A percentile compares a stretch with the other conserved stretches of the same genome.
Evolutionary conservation across 2,113 vertebrate species (phyloP).

Genomic region (Mixornis gularis): DNA sequence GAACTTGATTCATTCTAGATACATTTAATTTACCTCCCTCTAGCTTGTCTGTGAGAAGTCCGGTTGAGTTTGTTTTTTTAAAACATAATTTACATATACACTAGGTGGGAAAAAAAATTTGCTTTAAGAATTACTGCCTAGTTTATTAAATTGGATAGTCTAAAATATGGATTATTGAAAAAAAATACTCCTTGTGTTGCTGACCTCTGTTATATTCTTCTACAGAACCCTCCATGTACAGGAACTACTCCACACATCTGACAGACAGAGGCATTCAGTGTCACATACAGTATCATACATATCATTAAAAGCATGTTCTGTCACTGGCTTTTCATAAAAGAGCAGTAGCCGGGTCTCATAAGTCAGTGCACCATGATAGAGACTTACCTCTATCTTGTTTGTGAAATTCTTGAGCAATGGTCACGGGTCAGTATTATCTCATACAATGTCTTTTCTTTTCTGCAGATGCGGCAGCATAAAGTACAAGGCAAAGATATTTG

Average conservation of each 20-base stretch:
- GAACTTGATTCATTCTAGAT: background rate
- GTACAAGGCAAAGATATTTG: background rate
- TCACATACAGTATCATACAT: background rate
- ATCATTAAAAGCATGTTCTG: background rate
- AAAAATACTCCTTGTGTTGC: background rate
- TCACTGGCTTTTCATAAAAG: background rate
- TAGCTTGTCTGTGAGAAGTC: background rate
- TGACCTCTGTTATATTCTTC: background rate
- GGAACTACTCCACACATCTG: background rate
- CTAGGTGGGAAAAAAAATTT: background rate
- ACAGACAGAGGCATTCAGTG: background rate
- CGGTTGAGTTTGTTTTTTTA: fast-evolving
- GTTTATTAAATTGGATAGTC: background rate
- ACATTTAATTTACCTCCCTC: background rate
- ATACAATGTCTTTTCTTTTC: background rate
- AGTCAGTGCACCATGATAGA: background rate
- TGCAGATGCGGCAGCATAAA: background rate
- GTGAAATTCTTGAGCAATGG: background rate
- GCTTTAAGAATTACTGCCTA: background rate
- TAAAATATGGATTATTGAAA: background rate
- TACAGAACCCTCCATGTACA: background rate
- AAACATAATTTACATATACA: background rate
- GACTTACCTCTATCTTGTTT: background rate
- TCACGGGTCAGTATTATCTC: background rate
- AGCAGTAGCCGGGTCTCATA: background rate